phyloP scores from a whole-genome alignment of 1,140 invertebrate genomes.

The Tribolium castaneum region DNA sequence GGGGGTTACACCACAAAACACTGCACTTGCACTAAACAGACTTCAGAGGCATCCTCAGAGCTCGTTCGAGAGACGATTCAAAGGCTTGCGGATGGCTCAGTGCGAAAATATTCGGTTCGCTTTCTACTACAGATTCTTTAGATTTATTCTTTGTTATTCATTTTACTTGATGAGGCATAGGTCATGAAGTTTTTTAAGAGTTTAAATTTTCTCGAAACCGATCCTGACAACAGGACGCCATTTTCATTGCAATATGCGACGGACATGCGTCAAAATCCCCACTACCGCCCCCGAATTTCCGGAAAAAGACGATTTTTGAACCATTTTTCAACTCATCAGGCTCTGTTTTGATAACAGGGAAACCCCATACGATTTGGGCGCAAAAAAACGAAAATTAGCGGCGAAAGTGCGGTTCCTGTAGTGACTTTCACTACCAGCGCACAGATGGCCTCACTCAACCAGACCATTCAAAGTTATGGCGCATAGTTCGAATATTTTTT shows the following conservation, averaged over 20 bases:
- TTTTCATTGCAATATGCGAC: constrained; percentile 55
- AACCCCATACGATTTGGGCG: too few species aligned
- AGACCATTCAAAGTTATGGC: too few species aligned
- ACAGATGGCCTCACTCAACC: too few species aligned
- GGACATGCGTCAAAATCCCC: constrained; percentile 44
- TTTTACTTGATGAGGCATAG: constrained; percentile 59
- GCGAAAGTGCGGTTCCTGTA: too few species aligned
- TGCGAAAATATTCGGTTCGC: constrained; percentile 51
- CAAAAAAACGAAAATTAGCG: too few species aligned
- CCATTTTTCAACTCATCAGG: too few species aligned
- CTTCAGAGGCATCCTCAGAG: constrained; percentile 44
- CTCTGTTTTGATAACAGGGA: too few species aligned
- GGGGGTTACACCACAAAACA: constrained; percentile 20
- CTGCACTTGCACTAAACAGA: constrained; percentile 45
- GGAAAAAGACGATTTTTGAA: neutral
- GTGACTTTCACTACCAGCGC: too few species aligned
- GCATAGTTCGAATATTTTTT: too few species aligned
- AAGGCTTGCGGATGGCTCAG: neutral
- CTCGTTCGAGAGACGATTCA: constrained; percentile 37
- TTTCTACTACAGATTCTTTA: constrained; percentile 42
- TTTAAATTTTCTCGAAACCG: constrained; percentile 56
- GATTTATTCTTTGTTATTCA: constrained; percentile 53
- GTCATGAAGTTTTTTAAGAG: constrained; percentile 58
- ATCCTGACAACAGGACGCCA: constrained; percentile 61
- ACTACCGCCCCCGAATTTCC: neutral